Percentiles rank a stretch among this genome's conserved stretches.
Conservation (phyloP, 1,140 invertebrate genomes). For the Pararge aegeria region DNA sequence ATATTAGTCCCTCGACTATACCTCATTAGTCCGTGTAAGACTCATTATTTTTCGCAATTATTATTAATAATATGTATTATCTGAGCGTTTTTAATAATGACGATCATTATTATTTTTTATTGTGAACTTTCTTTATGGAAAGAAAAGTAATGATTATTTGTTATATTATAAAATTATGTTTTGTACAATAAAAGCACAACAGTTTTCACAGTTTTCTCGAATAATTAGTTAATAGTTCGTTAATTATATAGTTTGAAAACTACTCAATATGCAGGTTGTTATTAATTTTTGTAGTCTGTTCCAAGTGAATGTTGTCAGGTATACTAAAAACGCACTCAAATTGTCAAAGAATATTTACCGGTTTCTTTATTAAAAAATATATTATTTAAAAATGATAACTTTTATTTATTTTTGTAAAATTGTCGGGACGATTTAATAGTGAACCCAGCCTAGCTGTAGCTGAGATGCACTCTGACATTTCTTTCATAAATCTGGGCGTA, state of each 20-base stretch:
- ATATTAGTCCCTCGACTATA: conserved; percentile 53
- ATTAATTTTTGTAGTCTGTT: neutral
- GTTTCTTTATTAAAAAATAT: neutral
- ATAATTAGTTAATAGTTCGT: neutral
- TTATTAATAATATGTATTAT: neutral
- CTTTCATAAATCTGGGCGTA: neutral
- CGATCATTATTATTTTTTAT: neutral
- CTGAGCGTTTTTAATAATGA: neutral
- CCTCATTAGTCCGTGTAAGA: conserved; percentile 70
- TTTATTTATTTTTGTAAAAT: conserved; percentile 2
- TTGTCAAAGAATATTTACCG: neutral
- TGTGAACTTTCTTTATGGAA: neutral
- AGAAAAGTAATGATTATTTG: neutral
- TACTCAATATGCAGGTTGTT: neutral
- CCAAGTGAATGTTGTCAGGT: neutral
- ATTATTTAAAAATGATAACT: neutral
- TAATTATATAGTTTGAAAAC: neutral
- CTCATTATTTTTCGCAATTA: conserved; percentile 32
- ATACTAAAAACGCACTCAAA: neutral
- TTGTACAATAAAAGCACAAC: neutral
- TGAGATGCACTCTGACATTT: neutral
- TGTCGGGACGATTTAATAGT: neutral
- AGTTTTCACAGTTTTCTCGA: neutral
- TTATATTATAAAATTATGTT: neutral
- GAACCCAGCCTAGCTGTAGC: neutral